Evolutionary conservation across 2,888 invertebrate species (phyloP).

Genomic region (Diadegma fenestrale): DNA sequence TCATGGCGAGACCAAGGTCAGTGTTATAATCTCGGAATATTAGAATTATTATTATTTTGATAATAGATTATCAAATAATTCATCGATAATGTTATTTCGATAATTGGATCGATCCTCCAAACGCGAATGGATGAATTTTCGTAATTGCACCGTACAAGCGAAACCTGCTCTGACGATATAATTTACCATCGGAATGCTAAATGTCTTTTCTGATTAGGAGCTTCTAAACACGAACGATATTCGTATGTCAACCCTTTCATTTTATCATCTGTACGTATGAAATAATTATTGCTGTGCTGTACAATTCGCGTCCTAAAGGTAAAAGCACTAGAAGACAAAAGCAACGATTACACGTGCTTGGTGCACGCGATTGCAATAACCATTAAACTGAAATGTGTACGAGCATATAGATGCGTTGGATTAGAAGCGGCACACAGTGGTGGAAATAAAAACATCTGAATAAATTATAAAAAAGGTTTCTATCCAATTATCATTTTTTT

Average conservation of each 20-base stretch:
- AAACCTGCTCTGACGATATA: constrained; percentile 1
- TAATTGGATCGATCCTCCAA: neutral
- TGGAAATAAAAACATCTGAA: neutral
- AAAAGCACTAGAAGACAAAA: constrained; percentile 8
- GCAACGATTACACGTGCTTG: constrained; percentile 29
- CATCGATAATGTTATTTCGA: neutral
- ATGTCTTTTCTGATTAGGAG: constrained; percentile 10
- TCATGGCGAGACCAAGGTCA: neutral
- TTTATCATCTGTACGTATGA: constrained; percentile 18
- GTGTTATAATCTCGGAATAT: neutral
- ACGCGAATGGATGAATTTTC: neutral
- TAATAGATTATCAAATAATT: neutral
- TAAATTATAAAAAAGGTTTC: neutral
- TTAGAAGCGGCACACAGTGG: constrained; percentile 4
- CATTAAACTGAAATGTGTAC: constrained; percentile 43
- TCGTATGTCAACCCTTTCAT: constrained; percentile 2
- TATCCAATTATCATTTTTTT: neutral
- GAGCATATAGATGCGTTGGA: constrained; percentile 27
- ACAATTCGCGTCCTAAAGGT: constrained; percentile 15
- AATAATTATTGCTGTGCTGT: constrained; percentile 30
- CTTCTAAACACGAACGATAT: constrained; percentile 28
- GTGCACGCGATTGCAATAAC: constrained; percentile 55
- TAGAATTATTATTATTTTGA: neutral
- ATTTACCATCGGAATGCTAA: neutral
- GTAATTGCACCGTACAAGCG: neutral